Conservation (phyloP, 2,888 invertebrate species). For the Hedychridium roseum region DNA sequence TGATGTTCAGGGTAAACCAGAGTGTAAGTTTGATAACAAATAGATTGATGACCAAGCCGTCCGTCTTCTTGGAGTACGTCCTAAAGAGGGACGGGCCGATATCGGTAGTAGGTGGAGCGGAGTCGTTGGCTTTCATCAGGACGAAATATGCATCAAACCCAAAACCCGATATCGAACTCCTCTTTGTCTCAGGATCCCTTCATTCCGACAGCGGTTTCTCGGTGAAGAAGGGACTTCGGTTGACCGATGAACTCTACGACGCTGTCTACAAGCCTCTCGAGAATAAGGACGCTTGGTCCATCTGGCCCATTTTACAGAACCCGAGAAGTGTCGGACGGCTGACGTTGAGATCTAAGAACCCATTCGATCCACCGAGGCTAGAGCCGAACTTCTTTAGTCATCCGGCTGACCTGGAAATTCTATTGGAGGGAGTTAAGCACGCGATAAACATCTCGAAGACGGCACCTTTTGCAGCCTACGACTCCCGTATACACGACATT, state of each 20-base stretch:
- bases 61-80: constrained; percentile 55
- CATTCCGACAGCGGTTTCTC: constrained; percentile 65
- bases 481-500: constrained; percentile 57
- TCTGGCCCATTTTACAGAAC: constrained; percentile 76
- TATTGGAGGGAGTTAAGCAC: constrained; percentile 67
- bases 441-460: constrained; percentile 65
- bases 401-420: constrained; percentile 61
- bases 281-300: constrained; percentile 63
- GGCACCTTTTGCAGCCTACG: constrained; percentile 64
- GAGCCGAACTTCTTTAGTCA: constrained; percentile 83
- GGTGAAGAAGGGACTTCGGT: constrained; percentile 51
- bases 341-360: constrained; percentile 75
- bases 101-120: constrained; percentile 63
- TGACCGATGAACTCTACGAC: constrained; percentile 60
- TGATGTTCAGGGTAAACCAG: constrained; percentile 72
- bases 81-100: constrained; percentile 56
- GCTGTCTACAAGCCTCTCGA: constrained; percentile 63
- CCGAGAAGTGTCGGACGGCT: constrained; percentile 77
- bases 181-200: constrained; percentile 65
- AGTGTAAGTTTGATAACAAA: constrained; percentile 67
- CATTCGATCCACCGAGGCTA: constrained; percentile 76
- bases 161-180: constrained; percentile 62
- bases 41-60: constrained; percentile 43
- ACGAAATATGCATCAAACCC: constrained; percentile 62
- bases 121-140: constrained; percentile 61